phyloP scores from a whole-genome alignment of 2,113 vertebrate genomes.

The Etheostoma spectabile region DNA sequence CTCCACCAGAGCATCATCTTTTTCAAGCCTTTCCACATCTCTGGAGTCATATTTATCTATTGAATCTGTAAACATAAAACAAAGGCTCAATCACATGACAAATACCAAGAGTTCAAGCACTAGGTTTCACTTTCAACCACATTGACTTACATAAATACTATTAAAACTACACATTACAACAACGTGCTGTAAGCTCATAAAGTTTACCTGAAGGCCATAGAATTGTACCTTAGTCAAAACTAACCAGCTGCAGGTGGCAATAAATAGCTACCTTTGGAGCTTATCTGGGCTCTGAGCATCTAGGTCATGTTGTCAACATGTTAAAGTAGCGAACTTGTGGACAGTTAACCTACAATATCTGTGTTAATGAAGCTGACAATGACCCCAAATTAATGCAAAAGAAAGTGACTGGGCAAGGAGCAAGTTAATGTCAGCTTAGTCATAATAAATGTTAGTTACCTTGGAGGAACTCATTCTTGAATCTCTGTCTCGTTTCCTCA shows the following conservation, averaged over 20 bases:
- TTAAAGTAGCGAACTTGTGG: background rate
- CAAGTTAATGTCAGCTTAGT: constrained; percentile 7
- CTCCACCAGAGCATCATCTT: constrained; percentile 89
- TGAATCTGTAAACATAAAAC: constrained; percentile 82
- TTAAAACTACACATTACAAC: background rate
- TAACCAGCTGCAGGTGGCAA: background rate
- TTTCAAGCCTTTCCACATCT: constrained; percentile 92
- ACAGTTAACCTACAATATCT: background rate
- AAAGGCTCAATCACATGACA: constrained; percentile 28
- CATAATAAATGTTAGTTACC: constrained; percentile 79
- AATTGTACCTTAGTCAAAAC: background rate
- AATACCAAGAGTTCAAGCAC: background rate
- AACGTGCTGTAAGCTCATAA: background rate
- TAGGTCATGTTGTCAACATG: constrained; percentile 38
- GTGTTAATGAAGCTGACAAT: background rate
- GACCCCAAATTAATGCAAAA: background rate
- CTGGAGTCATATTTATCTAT: constrained; percentile 92
- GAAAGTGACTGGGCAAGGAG: background rate
- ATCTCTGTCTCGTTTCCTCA: constrained; percentile 88
- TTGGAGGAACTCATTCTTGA: constrained; percentile 89
- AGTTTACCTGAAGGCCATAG: constrained; percentile 8
- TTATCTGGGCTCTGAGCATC: constrained; percentile 39
- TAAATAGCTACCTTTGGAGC: constrained; percentile 21
- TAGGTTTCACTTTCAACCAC: constrained; percentile 16
- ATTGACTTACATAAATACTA: background rate